phyloP scores from a whole-genome alignment of 2,113 vertebrate genomes.

The Corythoichthys intestinalis region DNA sequence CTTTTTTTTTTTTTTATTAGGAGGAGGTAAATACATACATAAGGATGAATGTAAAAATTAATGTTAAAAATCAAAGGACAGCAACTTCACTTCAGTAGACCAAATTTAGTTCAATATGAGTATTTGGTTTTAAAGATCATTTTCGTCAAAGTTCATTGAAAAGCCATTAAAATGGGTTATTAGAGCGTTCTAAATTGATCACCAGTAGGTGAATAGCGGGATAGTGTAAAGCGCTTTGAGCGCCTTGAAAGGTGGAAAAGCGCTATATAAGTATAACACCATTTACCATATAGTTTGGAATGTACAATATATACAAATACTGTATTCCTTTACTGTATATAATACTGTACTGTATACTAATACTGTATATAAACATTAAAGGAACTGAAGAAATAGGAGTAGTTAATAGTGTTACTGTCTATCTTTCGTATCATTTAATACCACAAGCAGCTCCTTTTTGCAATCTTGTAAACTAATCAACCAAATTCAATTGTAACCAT shows the following conservation, averaged over 20 bases:
- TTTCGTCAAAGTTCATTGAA: background rate
- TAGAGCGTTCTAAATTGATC: background rate
- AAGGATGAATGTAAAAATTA: background rate
- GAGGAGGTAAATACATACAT: too few relatives aligned
- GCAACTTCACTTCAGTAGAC: background rate
- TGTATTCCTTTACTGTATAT: background rate
- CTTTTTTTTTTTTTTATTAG: constrained; percentile 12
- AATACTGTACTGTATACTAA: background rate
- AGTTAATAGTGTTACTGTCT: background rate
- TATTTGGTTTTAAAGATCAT: background rate
- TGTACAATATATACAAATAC: background rate
- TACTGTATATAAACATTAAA: background rate
- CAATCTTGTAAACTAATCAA: too few relatives aligned
- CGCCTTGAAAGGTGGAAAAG: too few relatives aligned
- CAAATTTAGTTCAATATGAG: background rate
- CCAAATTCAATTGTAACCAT: too few relatives aligned
- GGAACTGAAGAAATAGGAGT: background rate
- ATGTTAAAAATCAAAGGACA: background rate
- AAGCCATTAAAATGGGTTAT: background rate
- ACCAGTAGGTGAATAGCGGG: background rate
- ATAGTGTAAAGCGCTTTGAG: too few relatives aligned
- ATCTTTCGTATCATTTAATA: too few relatives aligned
- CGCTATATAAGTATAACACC: too few relatives aligned
- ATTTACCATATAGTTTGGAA: background rate
- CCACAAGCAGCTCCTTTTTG: too few relatives aligned